phyloP scores from a whole-genome alignment of 2,113 vertebrate genomes.

The Oenanthe melanoleuca region DNA sequence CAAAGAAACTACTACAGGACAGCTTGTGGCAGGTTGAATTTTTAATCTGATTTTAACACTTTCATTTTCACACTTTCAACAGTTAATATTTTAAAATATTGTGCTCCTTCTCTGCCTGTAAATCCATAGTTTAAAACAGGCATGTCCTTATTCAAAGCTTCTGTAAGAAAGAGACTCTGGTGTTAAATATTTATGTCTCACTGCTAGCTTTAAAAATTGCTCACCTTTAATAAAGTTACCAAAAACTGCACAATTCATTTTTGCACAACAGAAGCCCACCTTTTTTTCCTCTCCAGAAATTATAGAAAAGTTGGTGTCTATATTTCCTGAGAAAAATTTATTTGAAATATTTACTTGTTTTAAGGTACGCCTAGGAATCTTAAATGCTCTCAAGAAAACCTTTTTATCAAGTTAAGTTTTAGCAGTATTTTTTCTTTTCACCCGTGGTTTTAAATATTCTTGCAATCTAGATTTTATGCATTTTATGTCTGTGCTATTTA shows the following conservation, averaged over 20 bases:
- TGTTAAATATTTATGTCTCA: slow-evolving; percentile 69
- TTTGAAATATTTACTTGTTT: slow-evolving; percentile 72
- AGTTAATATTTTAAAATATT: slow-evolving; percentile 61
- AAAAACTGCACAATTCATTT: slow-evolving; percentile 67
- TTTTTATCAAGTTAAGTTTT: background rate
- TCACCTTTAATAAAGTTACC: slow-evolving; percentile 70
- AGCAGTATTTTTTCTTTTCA: background rate
- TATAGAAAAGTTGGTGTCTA: slow-evolving; percentile 75
- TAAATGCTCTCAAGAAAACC: slow-evolving; percentile 25
- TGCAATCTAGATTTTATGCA: background rate
- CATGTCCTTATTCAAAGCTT: slow-evolving; percentile 65
- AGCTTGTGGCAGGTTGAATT: slow-evolving; percentile 32
- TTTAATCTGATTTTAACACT: slow-evolving; percentile 61
- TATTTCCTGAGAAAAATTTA: slow-evolving; percentile 52
- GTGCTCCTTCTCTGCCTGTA: slow-evolving; percentile 42
- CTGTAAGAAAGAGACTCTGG: background rate
- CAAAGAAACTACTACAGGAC: background rate
- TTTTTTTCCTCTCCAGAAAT: slow-evolving; percentile 60
- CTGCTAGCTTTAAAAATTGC: slow-evolving; percentile 44
- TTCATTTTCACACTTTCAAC: slow-evolving; percentile 58
- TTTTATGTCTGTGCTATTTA: background rate
- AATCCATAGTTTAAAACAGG: slow-evolving; percentile 63
- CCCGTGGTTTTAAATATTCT: background rate
- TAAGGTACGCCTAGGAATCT: slow-evolving; percentile 50
- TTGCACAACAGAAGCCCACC: slow-evolving; percentile 61